Base-by-base conservation (phyloP, 2,113 vertebrate genomes). In the Ceyx cyanopectus region DNA sequence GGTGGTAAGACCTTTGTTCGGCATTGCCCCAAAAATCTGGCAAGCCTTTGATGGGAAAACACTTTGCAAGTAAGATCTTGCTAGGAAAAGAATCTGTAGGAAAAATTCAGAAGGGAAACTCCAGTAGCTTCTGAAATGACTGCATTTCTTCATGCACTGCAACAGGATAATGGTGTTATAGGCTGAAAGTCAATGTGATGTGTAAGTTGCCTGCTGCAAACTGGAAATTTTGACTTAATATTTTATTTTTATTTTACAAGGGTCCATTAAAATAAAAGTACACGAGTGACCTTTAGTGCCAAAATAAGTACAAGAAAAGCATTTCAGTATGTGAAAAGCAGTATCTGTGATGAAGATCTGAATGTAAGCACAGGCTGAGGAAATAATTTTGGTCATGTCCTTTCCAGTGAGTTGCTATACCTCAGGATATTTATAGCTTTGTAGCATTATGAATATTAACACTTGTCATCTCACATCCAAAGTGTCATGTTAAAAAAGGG, bases 1-100 rank as follows among this genome's bases (percentile, higher is more conserved):
- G 91, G 72, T 93, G 95, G 79, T 84, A 80, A 95, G 75, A 92
- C 95, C 95, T 96, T 97, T 97, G 96, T 96, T 96, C 87, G 85
- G 45, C 26, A 0, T 81, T 87, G 85, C 83, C 96, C 97, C 89
- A 73, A 94, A 97, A 95, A 94, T 89, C 84, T 95, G 76, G 95
- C 92, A 93, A 92, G 74, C 66, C 45, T 87, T 53, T 80, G 77
- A 74, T 70, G 78, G 67, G 92, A 97, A 96, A 96, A 96, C 96
- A 93, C 78, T 95, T 75, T 92, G 94, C 97, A 97, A 96, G 96
- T 96, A 92, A 87, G 72, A 56, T 97, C 97, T 97, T 97, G 97
- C 95, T 88, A 65, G 68, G 73, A 89, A 91, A 96, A 93, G 77
- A 54, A 73, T 87, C 93, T 77, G 70, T 79, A 95, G 92, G 92